Evolutionary conservation across 2,797 vertebrate species (phyloP).

Genomic region (Alectoris magna): DNA sequence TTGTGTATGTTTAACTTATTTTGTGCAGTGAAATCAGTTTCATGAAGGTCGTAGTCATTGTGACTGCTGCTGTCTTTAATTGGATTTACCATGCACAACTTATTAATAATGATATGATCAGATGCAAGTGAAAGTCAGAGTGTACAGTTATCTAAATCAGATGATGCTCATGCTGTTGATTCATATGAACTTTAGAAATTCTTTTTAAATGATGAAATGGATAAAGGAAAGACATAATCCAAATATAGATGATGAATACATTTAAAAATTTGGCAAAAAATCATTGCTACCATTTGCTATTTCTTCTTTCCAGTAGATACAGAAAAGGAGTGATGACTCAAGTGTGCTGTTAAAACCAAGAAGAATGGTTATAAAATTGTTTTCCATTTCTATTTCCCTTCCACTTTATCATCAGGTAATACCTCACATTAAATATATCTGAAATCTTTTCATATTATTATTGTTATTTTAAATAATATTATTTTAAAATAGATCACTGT

Average conservation of each 20-base stretch:
- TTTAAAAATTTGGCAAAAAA: constrained; percentile 8
- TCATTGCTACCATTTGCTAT: constrained; percentile 14
- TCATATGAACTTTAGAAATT: not conserved
- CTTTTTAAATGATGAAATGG: not conserved
- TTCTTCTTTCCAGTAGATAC: not conserved
- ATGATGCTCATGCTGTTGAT: not conserved
- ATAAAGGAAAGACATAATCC: not conserved
- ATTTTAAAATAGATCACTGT: not conserved
- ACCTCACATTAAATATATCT: not conserved
- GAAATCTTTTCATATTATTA: not conserved
- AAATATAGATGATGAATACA: constrained; percentile 37
- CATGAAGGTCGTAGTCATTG: not conserved
- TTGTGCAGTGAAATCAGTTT: not conserved
- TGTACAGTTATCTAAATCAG: not conserved
- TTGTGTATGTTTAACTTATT: not conserved
- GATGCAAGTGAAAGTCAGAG: not conserved
- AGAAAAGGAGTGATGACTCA: not conserved
- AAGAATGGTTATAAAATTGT: not conserved
- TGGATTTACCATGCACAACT: not conserved
- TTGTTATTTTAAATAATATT: not conserved
- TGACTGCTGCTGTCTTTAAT: not conserved
- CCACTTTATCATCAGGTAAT: not conserved
- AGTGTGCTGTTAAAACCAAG: not conserved
- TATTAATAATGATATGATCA: not conserved
- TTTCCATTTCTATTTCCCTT: not conserved